These are phyloP conservation scores for Drosophila hamatofila DNA, from an alignment of 2,888 invertebrate species.

Conservation along the genomic window DNA sequence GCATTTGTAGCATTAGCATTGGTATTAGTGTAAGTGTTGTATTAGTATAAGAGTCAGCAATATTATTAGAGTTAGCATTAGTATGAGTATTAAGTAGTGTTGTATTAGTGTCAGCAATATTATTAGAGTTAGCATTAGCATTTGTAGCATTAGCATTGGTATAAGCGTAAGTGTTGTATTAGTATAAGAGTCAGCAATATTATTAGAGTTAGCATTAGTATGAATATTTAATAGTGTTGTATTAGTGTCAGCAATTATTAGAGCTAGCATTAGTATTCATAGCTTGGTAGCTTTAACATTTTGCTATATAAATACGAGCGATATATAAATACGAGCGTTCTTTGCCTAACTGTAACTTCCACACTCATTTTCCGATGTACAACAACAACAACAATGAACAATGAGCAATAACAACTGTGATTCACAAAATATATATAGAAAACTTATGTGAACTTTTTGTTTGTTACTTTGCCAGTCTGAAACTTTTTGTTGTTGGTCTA, in stretches of 20 bases:
- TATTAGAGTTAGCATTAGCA: too few species aligned
- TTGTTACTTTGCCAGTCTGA: conserved; percentile 25
- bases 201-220: neutral
- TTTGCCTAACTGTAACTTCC: conserved; percentile 8
- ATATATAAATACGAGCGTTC: neutral
- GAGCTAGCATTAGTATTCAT: neutral
- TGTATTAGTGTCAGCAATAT: too few species aligned
- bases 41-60: too few species aligned
- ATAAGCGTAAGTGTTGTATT: too few species aligned
- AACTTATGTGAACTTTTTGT: conserved; percentile 40
- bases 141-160: too few species aligned
- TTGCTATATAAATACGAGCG: neutral
- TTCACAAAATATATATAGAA: conserved; percentile 11
- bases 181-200: too few species aligned
- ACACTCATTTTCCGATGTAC: conserved; percentile 5
- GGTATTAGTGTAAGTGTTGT: too few species aligned
- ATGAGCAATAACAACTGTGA: neutral
- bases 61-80: too few species aligned
- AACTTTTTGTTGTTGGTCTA: conserved; percentile 15
- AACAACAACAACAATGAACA: neutral
- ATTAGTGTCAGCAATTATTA: neutral
- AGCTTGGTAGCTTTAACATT: neutral
- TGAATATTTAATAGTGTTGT: neutral
- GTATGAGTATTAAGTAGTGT: too few species aligned
- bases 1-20: too few species aligned